These are phyloP conservation scores for Panurus biarmicus DNA, from an alignment of 2,113 vertebrate genomes.

Conservation along the genomic window DNA sequence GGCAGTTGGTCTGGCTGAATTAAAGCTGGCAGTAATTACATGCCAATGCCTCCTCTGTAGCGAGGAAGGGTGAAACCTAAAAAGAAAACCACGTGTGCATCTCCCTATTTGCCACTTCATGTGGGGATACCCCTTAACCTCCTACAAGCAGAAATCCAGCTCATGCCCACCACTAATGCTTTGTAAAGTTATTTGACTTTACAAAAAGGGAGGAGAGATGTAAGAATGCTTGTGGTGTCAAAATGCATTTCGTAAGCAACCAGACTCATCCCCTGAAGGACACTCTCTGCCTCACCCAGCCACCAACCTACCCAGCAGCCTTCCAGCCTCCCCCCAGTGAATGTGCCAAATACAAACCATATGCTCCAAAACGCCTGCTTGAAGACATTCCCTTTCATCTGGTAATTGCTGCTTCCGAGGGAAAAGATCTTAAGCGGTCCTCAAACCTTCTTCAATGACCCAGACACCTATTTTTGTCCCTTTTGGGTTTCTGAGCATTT, in stretches of 20 bases:
- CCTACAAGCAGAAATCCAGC: background rate
- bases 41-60: background rate
- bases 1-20: conserved; percentile 24
- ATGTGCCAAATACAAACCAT: background rate
- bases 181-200: background rate
- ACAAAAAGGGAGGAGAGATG: background rate
- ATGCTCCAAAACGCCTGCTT: background rate
- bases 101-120: accelerated
- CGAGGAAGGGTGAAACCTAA: background rate
- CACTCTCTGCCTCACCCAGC: background rate
- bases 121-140: background rate
- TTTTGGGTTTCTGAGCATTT: background rate
- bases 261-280: background rate
- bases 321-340: background rate
- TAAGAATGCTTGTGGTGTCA: background rate
- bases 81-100: background rate
- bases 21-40: background rate
- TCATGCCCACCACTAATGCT: accelerated
- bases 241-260: background rate
- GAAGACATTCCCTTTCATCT: conserved; percentile 18
- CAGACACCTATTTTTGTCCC: background rate
- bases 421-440: background rate
- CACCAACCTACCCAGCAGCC: background rate
- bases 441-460: background rate
- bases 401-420: background rate